Percentiles rank a stretch among this genome's conserved stretches.
These are phyloP conservation scores for Cochlearius cochlearius DNA, from an alignment of 2,113 vertebrate genomes.

Conservation along the genomic window DNA sequence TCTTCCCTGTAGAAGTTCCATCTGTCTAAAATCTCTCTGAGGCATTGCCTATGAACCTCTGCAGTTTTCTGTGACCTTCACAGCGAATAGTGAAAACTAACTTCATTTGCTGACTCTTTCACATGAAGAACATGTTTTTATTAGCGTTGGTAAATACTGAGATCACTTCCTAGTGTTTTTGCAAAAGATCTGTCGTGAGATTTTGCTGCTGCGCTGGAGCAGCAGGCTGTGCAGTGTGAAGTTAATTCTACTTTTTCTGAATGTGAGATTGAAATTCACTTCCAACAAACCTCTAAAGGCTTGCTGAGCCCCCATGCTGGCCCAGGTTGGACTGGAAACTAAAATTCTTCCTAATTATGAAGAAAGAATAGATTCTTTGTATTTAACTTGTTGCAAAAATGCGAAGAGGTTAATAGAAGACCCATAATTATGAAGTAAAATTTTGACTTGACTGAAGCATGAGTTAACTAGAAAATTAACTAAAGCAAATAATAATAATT, in stretches of 20 bases:
- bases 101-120: background rate
- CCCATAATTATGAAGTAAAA: slow-evolving; percentile 25
- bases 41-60: background rate
- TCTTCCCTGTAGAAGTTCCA: background rate
- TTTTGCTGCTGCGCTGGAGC: background rate
- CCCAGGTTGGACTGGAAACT: background rate
- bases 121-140: background rate
- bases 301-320: background rate
- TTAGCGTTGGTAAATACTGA: background rate
- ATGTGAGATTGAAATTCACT: background rate
- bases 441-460: background rate
- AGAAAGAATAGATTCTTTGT: background rate
- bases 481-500: slow-evolving; percentile 22
- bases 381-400: background rate
- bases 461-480: slow-evolving; percentile 19
- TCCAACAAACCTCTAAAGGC: background rate
- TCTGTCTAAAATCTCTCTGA: background rate
- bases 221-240: background rate
- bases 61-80: background rate
- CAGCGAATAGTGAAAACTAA: background rate
- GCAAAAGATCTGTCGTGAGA: too few relatives aligned
- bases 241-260: background rate
- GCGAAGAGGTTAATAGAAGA: slow-evolving; percentile 7
- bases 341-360: background rate
- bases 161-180: background rate